Conservation (phyloP, 92 coral and sea anemone genomes). For the Zoanthus gigantus region DNA sequence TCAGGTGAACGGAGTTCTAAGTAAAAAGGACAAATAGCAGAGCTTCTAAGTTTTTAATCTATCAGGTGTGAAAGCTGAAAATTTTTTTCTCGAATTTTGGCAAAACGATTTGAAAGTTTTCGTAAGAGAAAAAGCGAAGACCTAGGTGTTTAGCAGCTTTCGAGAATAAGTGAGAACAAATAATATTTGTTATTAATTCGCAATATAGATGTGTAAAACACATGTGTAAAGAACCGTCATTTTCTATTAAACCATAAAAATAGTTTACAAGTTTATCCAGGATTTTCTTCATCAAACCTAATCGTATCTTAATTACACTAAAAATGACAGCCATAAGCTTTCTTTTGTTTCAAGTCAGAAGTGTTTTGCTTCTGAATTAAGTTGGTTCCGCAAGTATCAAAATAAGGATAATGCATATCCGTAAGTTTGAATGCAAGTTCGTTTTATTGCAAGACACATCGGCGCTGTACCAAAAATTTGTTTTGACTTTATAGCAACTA, state of each 20-base stretch:
- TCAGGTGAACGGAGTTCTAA: conserved; percentile 2
- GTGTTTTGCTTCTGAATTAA: conserved; percentile 48
- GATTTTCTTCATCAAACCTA: background rate
- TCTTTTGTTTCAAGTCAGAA: conserved; percentile 30
- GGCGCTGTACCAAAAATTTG: conserved; percentile 22
- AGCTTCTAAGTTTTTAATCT: conserved; percentile 1
- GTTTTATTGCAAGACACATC: conserved; percentile 15
- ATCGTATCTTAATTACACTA: conserved; percentile 37
- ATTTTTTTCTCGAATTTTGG: too few relatives aligned
- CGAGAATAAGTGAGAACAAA: conserved; percentile 48
- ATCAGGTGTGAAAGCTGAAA: too few relatives aligned
- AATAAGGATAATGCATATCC: conserved; percentile 14
- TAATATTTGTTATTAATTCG: conserved; percentile 59
- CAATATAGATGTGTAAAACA: conserved; percentile 58
- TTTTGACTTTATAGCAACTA: conserved; percentile 14
- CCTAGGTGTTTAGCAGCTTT: background rate
- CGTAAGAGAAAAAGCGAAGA: background rate
- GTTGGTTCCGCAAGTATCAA: conserved; percentile 35
- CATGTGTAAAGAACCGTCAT: conserved; percentile 36
- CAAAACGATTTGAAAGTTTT: background rate
- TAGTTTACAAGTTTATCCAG: background rate
- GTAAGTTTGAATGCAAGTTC: background rate
- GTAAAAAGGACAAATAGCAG: background rate
- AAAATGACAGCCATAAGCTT: conserved; percentile 15
- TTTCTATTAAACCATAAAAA: conserved; percentile 32